Evolutionary conservation across 2,888 invertebrate species (phyloP).

Genomic region (Diaprepes abbreviatus): DNA sequence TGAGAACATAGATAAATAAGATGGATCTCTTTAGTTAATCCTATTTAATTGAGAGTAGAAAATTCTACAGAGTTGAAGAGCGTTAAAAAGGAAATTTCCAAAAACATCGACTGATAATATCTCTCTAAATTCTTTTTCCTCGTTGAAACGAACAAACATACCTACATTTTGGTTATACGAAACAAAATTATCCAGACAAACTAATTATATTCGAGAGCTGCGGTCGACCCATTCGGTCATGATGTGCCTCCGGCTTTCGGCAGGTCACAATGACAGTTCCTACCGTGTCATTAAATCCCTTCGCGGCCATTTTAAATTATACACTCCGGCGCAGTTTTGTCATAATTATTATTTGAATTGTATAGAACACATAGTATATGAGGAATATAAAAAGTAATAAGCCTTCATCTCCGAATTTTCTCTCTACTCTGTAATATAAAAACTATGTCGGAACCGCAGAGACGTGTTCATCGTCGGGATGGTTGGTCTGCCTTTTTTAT

Average conservation of each 20-base stretch:
- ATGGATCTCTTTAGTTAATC: no score
- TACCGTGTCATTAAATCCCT: slow-evolving; percentile 43
- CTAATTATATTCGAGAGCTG: slow-evolving; percentile 37
- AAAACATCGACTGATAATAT: no score
- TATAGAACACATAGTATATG: slow-evolving; percentile 52
- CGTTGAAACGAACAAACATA: background rate
- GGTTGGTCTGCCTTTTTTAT: slow-evolving; percentile 28
- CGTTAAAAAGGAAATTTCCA: no score
- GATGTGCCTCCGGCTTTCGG: slow-evolving; percentile 59
- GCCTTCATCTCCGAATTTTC: slow-evolving; percentile 38
- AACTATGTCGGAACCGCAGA: slow-evolving; percentile 33
- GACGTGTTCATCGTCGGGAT: slow-evolving; percentile 35
- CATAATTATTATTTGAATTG: slow-evolving; percentile 65
- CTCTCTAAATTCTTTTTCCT: no score
- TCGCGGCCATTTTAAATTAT: slow-evolving; percentile 61
- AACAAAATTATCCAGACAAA: slow-evolving; percentile 36
- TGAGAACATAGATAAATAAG: no score
- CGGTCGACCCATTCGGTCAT: slow-evolving; percentile 35
- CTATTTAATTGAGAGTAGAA: no score
- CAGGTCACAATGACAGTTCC: slow-evolving; percentile 63
- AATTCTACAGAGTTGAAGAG: no score
- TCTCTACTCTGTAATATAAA: slow-evolving; percentile 40
- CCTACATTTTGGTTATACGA: background rate
- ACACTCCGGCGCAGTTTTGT: slow-evolving; percentile 63
- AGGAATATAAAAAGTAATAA: slow-evolving; percentile 40